phyloP scores from a whole-genome alignment of 1,140 invertebrate species.

The Melanaphis sacchari region DNA sequence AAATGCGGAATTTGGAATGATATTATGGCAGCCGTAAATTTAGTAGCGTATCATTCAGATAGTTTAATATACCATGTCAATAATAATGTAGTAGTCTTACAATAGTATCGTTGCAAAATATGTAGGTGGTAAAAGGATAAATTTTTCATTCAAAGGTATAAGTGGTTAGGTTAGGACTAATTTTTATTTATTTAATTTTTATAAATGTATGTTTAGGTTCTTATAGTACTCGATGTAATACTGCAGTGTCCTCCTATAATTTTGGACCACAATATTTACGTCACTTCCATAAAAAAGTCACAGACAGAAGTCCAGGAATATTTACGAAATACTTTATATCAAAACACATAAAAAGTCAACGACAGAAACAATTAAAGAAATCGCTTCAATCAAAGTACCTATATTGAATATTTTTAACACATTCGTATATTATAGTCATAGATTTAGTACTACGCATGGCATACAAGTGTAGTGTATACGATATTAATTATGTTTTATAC shows the following conservation, averaged over 20 bases:
- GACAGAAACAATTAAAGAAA: neutral
- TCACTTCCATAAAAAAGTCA: neutral
- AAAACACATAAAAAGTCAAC: neutral
- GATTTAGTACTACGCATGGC: too few species aligned
- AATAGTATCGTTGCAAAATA: constrained; percentile 19
- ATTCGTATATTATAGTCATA: neutral
- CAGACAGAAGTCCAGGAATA: constrained; percentile 13
- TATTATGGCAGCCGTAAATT: neutral
- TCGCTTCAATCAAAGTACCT: neutral
- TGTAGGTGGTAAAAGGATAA: constrained; percentile 29
- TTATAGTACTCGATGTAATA: neutral
- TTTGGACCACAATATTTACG: constrained; percentile 10
- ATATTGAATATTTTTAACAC: neutral
- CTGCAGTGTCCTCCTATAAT: neutral
- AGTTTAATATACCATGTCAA: neutral
- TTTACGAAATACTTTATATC: neutral
- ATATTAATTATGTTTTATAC: too few species aligned
- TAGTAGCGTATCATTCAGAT: constrained; percentile 4
- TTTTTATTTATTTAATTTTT: neutral
- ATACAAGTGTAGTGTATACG: too few species aligned
- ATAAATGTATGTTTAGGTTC: neutral
- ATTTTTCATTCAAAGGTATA: constrained; percentile 19
- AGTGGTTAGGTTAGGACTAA: too few species aligned
- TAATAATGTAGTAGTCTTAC: constrained; percentile 14
- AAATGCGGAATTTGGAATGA: constrained; percentile 25